These are phyloP conservation scores for Meteorus cinctellus DNA, from an alignment of 2,888 invertebrate species.

Conservation along the genomic window DNA sequence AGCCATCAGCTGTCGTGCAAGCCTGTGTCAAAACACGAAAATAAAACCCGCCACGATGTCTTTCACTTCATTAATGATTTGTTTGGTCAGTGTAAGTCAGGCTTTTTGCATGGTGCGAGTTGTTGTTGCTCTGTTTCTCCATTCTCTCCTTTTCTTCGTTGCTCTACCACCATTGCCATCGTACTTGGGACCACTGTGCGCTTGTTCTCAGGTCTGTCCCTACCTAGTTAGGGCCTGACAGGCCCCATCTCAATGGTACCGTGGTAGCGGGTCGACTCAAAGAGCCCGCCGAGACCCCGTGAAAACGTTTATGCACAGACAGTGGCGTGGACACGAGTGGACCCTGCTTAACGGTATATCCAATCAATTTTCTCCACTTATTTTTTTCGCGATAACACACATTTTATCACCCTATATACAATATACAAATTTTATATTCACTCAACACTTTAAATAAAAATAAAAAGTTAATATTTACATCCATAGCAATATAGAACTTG, in stretches of 20 bases:
- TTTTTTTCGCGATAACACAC: slow-evolving; percentile 42
- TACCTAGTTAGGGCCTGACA: slow-evolving; percentile 71
- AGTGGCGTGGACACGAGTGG: slow-evolving; percentile 63
- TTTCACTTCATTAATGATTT: slow-evolving; percentile 25
- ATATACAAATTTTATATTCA: slow-evolving; percentile 5
- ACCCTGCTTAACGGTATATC: slow-evolving; percentile 41
- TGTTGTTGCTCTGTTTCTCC: slow-evolving; percentile 30
- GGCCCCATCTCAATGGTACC: slow-evolving; percentile 67
- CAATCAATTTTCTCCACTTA: slow-evolving; percentile 42
- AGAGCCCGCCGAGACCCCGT: slow-evolving; percentile 66
- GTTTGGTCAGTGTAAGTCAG: slow-evolving; percentile 44
- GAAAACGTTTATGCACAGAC: slow-evolving; percentile 69
- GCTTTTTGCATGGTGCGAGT: slow-evolving; percentile 30
- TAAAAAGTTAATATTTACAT: not conserved
- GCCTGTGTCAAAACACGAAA: slow-evolving; percentile 70
- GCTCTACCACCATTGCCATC: not conserved
- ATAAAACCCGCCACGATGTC: slow-evolving; percentile 37
- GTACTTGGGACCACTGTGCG: not conserved
- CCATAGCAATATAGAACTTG: not conserved
- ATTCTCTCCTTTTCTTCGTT: slow-evolving; percentile 32
- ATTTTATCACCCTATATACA: slow-evolving; percentile 29
- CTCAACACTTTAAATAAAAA: slow-evolving; percentile 10
- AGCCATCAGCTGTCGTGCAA: slow-evolving; percentile 56
- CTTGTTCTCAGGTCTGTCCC: slow-evolving; percentile 55
- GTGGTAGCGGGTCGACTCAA: slow-evolving; percentile 63